Evolutionary conservation across 2,888 invertebrate genomes (phyloP).

Genomic region (Mimumesa dahlbomi): DNA sequence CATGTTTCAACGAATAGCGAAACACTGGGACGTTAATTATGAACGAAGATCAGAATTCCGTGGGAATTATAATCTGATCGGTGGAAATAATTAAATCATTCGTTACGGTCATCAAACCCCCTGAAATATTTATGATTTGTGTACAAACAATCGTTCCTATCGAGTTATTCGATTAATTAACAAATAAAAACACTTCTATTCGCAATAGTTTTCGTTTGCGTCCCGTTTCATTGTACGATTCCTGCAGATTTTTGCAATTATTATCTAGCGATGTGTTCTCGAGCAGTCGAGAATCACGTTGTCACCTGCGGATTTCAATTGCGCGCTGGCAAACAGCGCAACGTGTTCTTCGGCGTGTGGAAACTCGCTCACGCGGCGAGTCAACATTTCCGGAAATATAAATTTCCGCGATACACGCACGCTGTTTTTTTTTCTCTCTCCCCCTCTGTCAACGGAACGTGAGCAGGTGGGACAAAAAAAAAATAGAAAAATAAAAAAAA

Average conservation of each 20-base stretch:
- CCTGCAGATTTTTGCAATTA: background rate
- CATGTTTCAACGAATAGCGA: constrained; percentile 9
- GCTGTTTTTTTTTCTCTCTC: too few species aligned
- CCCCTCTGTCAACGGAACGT: constrained; percentile 49
- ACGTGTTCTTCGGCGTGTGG: constrained; percentile 20
- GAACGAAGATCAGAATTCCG: constrained; percentile 4
- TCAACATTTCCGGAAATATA: constrained; percentile 40
- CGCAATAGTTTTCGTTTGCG: too few species aligned
- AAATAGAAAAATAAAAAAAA: too few species aligned
- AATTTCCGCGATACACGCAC: constrained; percentile 19
- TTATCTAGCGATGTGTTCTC: background rate
- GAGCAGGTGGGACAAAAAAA: too few species aligned
- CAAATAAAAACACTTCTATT: too few species aligned
- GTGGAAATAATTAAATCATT: background rate
- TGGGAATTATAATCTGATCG: constrained; percentile 1
- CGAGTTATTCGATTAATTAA: too few species aligned
- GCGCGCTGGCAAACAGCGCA: constrained; percentile 33
- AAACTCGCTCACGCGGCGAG: constrained; percentile 21
- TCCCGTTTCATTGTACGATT: too few species aligned
- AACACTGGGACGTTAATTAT: constrained; percentile 8
- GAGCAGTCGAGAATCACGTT: constrained; percentile 4
- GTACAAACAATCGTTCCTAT: background rate
- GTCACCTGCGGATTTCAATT: constrained; percentile 39
- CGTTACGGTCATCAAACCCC: too few species aligned
- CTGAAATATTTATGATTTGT: too few species aligned